Evolutionary conservation across 2,113 vertebrate species (phyloP).

Genomic region (Ellobius talpinus): DNA sequence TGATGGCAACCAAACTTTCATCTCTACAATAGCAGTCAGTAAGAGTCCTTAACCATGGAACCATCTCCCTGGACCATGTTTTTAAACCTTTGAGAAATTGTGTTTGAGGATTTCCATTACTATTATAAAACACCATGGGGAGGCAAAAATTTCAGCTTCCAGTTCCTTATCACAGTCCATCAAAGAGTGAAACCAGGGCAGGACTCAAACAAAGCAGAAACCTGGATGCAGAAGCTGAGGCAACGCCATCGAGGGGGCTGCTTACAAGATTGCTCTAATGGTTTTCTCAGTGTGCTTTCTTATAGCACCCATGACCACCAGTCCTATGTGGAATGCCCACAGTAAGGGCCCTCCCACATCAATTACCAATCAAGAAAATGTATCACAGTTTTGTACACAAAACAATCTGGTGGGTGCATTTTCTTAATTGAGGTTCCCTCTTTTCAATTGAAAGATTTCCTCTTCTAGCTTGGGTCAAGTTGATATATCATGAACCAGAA

Average conservation of each 20-base stretch:
- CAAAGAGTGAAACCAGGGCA: neutral
- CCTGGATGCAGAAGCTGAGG: neutral
- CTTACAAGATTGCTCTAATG: neutral
- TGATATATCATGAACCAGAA: no score
- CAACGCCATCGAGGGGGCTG: neutral
- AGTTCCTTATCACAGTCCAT: neutral
- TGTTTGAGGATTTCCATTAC: neutral
- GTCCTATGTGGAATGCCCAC: no score
- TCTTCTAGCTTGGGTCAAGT: no score
- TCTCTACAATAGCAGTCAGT: no score
- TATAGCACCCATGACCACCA: neutral
- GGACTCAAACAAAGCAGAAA: neutral
- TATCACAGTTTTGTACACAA: no score
- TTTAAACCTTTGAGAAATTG: neutral
- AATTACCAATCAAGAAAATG: no score
- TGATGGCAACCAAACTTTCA: no score
- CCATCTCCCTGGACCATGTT: neutral
- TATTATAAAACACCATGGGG: neutral
- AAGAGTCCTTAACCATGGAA: no score
- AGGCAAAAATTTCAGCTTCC: neutral
- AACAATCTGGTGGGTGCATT: no score
- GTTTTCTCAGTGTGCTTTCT: neutral
- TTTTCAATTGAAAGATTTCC: no score
- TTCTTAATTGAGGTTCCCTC: no score
- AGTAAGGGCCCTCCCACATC: no score